These are phyloP conservation scores for Seladonia tumulorum DNA, from an alignment of 2,888 invertebrate species.

Conservation along the genomic window DNA sequence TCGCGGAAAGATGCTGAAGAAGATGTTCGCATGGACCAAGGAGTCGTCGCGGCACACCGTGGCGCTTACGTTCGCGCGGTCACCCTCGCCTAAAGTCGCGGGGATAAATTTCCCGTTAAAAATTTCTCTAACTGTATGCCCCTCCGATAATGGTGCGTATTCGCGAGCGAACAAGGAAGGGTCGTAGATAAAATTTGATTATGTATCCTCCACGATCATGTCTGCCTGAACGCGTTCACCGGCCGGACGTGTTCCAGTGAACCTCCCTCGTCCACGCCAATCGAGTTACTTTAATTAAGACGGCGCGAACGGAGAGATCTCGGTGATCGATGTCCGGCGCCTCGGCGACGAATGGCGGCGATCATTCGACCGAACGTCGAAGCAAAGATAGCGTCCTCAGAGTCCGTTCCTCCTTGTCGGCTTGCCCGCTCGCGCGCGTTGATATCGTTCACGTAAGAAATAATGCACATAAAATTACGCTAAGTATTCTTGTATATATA, in stretches of 20 bases:
- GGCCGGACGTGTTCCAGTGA: background rate
- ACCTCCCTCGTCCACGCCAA: background rate
- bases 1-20: constrained; percentile 11
- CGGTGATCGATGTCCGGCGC: background rate
- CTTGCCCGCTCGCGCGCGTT: constrained; percentile 26
- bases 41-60: constrained; percentile 15
- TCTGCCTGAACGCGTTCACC: background rate
- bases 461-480: constrained; percentile 65
- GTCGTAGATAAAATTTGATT: constrained; percentile 14
- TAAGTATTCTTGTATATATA: constrained; percentile 53
- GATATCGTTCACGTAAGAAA: constrained; percentile 56
- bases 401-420: constrained; percentile 28
- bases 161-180: constrained; percentile 17
- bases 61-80: background rate
- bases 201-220: constrained; percentile 14
- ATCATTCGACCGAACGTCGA: background rate
- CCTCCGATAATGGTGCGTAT: constrained; percentile 30
- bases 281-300: background rate
- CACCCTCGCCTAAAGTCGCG: constrained; percentile 10
- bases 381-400: constrained; percentile 5
- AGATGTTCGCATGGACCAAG: background rate
- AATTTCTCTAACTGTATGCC: constrained; percentile 39
- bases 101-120: constrained; percentile 24
- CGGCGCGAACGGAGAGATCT: background rate
- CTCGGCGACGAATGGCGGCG: background rate